These are phyloP conservation scores for Carassius carassius DNA, from an alignment of 2,113 vertebrate genomes.

Conservation along the genomic window DNA sequence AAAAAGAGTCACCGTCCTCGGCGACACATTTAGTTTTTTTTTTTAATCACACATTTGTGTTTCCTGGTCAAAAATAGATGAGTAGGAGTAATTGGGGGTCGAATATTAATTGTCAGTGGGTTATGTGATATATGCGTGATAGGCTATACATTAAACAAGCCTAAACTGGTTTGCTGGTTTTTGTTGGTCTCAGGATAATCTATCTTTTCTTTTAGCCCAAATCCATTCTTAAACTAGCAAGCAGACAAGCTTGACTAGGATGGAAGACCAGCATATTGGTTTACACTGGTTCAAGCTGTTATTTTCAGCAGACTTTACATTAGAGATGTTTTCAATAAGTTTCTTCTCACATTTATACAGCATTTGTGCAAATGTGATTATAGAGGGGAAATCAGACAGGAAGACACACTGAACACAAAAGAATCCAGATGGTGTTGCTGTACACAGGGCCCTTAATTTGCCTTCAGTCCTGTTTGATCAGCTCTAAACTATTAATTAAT, in stretches of 20 bases:
- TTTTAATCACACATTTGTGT: conserved; percentile 64
- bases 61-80: conserved; percentile 48
- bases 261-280: not conserved
- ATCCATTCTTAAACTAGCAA: not conserved
- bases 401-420: too few species aligned
- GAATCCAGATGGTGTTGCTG: too few species aligned
- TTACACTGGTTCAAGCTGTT: not conserved
- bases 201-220: not conserved
- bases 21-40: conserved; percentile 60
- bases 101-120: not conserved
- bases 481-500: not conserved
- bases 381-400: too few species aligned
- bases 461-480: too few species aligned
- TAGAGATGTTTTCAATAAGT: not conserved
- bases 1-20: conserved; percentile 53
- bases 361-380: too few species aligned
- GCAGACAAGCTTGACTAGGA: too few species aligned
- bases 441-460: too few species aligned
- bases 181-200: not conserved
- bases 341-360: too few species aligned
- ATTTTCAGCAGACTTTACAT: not conserved
- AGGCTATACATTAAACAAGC: not conserved
- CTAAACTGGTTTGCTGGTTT: not conserved
- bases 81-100: not conserved
- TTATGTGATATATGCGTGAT: not conserved